A percentile compares a stretch with the other conserved stretches of the same genome.
Conservation (phyloP, 2,113 vertebrate genomes). For the Corydoras maculifer region DNA sequence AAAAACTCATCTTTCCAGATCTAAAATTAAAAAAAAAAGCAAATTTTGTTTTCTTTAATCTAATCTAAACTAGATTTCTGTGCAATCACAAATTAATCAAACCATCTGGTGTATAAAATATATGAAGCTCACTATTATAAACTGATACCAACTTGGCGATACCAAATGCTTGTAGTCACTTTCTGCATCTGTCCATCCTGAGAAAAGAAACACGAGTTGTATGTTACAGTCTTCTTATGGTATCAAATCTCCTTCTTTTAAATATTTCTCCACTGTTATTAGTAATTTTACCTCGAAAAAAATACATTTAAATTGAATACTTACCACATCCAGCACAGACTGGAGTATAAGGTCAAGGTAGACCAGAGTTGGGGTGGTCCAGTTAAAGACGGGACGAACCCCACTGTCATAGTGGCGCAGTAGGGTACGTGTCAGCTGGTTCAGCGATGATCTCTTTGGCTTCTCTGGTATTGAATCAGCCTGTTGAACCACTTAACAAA, state of each 20-base stretch:
- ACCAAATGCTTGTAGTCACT: conserved; percentile 78
- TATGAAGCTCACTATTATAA: not conserved
- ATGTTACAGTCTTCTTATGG: not conserved
- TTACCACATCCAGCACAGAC: conserved; percentile 77
- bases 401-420: conserved; percentile 70
- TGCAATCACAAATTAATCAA: not conserved
- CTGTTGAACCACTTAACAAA: conserved; percentile 45
- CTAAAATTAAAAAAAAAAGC: conserved; percentile 51
- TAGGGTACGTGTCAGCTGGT: conserved; percentile 69
- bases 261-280: no score
- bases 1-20: conserved; percentile 77
- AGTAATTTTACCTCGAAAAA: not conserved
- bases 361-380: conserved; percentile 65
- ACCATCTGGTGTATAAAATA: not conserved
- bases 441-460: conserved; percentile 64
- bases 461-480: conserved; percentile 51
- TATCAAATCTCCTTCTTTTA: no score
- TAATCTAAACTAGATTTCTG: no score
- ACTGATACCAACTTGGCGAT: conserved; percentile 66
- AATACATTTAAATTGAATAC: not conserved
- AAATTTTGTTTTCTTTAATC: no score
- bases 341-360: conserved; percentile 72
- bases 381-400: conserved; percentile 73
- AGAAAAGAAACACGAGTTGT: conserved; percentile 29
- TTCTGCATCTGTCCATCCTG: conserved; percentile 81